These are phyloP conservation scores for Brenthis daphne DNA, from an alignment of 2,888 invertebrate species.

Conservation along the genomic window DNA sequence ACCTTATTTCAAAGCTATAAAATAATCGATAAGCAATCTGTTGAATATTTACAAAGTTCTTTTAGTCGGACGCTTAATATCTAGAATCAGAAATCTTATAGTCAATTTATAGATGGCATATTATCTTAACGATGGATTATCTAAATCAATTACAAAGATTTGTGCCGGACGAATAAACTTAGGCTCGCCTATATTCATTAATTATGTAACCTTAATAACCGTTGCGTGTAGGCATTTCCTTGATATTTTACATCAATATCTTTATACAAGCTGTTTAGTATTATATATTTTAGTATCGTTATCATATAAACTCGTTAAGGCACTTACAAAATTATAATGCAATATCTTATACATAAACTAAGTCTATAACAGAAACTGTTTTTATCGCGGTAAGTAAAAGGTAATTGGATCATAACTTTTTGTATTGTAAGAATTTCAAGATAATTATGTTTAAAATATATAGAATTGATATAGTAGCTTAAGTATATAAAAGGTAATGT, in stretches of 20 bases:
- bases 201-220: conserved; percentile 28
- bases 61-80: conserved; percentile 18
- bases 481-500: too few relatives aligned
- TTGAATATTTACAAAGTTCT: conserved; percentile 18
- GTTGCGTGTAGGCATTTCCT: conserved; percentile 26
- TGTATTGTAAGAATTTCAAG: too few relatives aligned
- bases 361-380: too few relatives aligned
- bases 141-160: conserved; percentile 34
- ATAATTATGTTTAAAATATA: too few relatives aligned
- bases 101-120: conserved; percentile 28
- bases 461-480: too few relatives aligned
- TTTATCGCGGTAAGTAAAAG: too few relatives aligned
- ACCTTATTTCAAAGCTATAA: conserved; percentile 10
- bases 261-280: background rate
- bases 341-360: too few relatives aligned
- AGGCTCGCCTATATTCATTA: conserved; percentile 25
- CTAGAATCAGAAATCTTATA: conserved; percentile 22
- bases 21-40: conserved; percentile 2
- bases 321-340: too few relatives aligned
- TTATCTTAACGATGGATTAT: conserved; percentile 34
- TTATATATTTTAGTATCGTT: background rate
- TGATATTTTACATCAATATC: conserved; percentile 10
- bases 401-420: background rate
- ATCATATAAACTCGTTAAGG: too few relatives aligned
- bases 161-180: conserved; percentile 20